Base-by-base conservation (phyloP, 2,797 vertebrate genomes). In the Lacerta agilis region DNA sequence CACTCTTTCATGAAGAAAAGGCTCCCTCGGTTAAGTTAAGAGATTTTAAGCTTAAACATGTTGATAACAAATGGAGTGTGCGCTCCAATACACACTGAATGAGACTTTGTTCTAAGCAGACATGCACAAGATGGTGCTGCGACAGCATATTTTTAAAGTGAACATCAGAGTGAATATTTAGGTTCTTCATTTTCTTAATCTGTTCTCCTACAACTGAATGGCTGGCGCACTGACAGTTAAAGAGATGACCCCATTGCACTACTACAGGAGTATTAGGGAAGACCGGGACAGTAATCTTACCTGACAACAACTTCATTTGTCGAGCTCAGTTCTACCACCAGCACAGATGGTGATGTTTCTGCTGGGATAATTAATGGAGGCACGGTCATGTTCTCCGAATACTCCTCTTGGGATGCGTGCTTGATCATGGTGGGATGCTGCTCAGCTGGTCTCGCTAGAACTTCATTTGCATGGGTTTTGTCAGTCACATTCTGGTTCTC, bases 271-370 rank as follows among this genome's bases (percentile, higher is more conserved):
- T 9, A 8, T 38, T 67, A 55, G 5, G 25, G 7, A 76, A 81
- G 43, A 38, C 5, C 15, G 61, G 27, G 93, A 92, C 76, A 38
- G 77, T 45, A 83, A 88, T 94, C 97, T 94, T 96, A 98, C 99
- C 99, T 98, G 94, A 99, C 93, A 45, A 98, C 96, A 33, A 99
- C 96, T 20, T 97, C 96, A 79, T 97, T 97, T 83, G 98, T 98
- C 93, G 96, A 97, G 83, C 94, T 97, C 86, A 97, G 93, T 81
- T 99, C 98, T 89, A 98, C 96, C 82, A 99, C 97, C 93, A 99
- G 94, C 29, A 99, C 97, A 1, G 98, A 99, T 0, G 98, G 97
- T 77, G 97, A 98, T 77, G 97, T 97, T 91, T 98, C 97, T 0
- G 95, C 94, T 0, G 99, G 98, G 79, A 96, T 94, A 64, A 93